Percentiles rank a stretch among this genome's conserved stretches.
These are phyloP conservation scores for Phrynosoma platyrhinos DNA, from an alignment of 2,113 vertebrate species.

Conservation along the genomic window DNA sequence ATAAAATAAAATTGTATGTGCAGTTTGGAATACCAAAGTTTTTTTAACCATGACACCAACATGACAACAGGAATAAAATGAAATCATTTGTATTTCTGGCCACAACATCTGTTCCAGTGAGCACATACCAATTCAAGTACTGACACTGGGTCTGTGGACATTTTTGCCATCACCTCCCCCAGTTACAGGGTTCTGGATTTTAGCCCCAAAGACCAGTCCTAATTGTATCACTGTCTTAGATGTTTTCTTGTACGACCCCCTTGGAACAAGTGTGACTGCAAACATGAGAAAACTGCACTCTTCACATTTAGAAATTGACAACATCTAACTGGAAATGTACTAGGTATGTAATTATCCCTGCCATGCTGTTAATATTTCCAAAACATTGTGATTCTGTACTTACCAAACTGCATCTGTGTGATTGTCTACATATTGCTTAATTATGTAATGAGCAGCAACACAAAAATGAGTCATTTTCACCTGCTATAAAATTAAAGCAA, in stretches of 20 bases:
- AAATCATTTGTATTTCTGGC: no score
- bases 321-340: background rate
- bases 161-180: background rate
- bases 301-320: conserved; percentile 5
- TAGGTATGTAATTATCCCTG: conserved; percentile 7
- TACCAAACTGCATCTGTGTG: background rate
- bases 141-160: background rate
- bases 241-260: background rate
- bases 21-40: no score
- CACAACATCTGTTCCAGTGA: no score
- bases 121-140: background rate
- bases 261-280: background rate
- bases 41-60: no score
- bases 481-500: conserved; percentile 10
- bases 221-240: background rate
- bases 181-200: background rate
- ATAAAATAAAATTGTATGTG: no score
- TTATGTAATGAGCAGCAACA: conserved; percentile 26
- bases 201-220: background rate
- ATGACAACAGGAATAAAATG: background rate
- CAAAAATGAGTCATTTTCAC: conserved; percentile 8
- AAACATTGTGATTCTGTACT: background rate
- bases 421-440: conserved; percentile 21
- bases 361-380: conserved; percentile 21
- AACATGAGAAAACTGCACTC: background rate